Evolutionary conservation across 2,113 vertebrate species (phyloP).

Genomic region (Cepphus grylle): DNA sequence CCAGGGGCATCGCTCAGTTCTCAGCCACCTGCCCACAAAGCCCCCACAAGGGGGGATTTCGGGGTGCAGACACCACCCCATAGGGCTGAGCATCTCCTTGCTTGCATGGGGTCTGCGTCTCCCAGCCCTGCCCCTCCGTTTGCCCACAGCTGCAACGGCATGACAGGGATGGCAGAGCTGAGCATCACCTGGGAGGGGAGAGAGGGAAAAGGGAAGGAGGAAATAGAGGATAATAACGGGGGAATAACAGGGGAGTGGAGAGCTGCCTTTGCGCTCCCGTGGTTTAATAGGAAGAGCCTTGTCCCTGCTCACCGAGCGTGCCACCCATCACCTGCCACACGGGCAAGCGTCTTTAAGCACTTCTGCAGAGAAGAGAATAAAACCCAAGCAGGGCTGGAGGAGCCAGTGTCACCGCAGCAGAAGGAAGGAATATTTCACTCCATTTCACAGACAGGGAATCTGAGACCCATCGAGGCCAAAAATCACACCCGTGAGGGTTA

Average conservation of each 20-base stretch:
- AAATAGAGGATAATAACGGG: background rate
- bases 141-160: background rate
- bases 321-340: background rate
- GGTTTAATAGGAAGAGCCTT: background rate
- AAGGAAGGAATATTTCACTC: background rate
- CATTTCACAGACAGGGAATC: background rate
- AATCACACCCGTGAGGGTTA: background rate
- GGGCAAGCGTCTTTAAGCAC: background rate
- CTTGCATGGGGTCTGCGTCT: background rate
- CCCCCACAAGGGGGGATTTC: background rate
- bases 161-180: background rate
- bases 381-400: background rate
- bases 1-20: background rate
- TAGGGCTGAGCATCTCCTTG: background rate
- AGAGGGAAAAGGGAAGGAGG: background rate
- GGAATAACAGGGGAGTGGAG: background rate
- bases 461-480: background rate
- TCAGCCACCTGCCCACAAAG: background rate
- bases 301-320: background rate
- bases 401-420: background rate
- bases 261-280: background rate
- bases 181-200: background rate
- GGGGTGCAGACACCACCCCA: background rate
- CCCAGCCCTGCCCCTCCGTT: background rate
- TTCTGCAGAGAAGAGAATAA: background rate